These are phyloP conservation scores for Ceriagrion tenellum DNA, from an alignment of 2,888 invertebrate genomes.

Conservation along the genomic window DNA sequence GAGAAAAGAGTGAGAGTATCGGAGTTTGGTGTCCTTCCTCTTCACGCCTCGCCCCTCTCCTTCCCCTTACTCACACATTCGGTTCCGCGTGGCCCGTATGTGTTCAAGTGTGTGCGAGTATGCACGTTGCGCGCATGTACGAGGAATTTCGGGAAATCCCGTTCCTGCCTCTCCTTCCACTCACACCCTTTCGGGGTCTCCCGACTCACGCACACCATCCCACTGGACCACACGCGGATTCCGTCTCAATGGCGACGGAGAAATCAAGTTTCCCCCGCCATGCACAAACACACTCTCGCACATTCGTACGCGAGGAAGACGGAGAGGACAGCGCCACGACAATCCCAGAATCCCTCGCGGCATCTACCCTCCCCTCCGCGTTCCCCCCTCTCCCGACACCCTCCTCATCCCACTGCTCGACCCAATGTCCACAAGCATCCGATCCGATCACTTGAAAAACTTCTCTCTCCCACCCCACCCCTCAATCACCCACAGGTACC, in stretches of 20 bases:
- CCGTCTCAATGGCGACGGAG: constrained; percentile 25
- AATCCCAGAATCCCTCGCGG: constrained; percentile 23
- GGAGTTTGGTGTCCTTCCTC: neutral
- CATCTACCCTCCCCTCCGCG: neutral
- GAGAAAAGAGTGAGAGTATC: neutral
- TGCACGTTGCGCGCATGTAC: neutral
- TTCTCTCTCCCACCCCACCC: too few relatives aligned
- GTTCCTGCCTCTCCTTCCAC: neutral
- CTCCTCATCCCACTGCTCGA: too few relatives aligned
- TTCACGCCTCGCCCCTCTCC: neutral
- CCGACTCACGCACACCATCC: neutral
- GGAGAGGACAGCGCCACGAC: neutral
- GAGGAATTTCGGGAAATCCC: constrained; percentile 3
- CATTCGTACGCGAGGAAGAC: neutral
- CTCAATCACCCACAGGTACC: neutral
- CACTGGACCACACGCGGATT: neutral
- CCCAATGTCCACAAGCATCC: neutral
- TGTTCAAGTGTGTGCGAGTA: neutral
- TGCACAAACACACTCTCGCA: neutral
- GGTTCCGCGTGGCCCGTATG: neutral
- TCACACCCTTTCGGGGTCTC: neutral
- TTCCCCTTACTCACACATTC: neutral
- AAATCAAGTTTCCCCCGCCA: constrained; percentile 39
- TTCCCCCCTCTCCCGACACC: neutral
- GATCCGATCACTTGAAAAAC: constrained; percentile 24